phyloP scores from a whole-genome alignment of 2,113 vertebrate genomes.

The Oryzias curvinotus region DNA sequence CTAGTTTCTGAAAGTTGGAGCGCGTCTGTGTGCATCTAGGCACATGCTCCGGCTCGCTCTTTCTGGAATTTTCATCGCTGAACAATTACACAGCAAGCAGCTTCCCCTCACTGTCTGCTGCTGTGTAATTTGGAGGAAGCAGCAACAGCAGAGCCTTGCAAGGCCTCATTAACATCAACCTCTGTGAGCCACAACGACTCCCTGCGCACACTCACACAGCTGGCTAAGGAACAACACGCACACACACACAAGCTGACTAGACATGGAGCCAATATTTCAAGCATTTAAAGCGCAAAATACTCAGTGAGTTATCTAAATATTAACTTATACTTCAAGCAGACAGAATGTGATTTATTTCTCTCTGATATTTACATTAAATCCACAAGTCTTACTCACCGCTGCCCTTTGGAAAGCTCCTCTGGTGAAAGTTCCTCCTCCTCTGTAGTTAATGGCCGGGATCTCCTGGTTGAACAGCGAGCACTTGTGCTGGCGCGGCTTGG shows the following conservation, averaged over 20 bases:
- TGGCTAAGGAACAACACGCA: conserved; percentile 1
- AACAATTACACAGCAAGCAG: conserved; percentile 40
- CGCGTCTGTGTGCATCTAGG: conserved; percentile 5
- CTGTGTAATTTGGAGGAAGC: conserved; percentile 60
- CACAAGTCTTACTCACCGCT: conserved; percentile 80
- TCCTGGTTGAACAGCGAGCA: conserved; percentile 92
- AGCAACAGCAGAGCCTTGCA: conserved; percentile 27
- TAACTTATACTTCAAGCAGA: conserved; percentile 4
- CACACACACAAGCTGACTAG: conserved; percentile 3
- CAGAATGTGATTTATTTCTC: background rate
- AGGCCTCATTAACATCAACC: conserved; percentile 50
- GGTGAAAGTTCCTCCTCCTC: conserved; percentile 95
- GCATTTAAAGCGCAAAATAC: background rate
- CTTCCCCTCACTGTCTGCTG: conserved; percentile 43
- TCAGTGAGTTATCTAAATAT: background rate
- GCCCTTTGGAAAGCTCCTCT: conserved; percentile 97
- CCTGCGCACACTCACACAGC: conserved; percentile 18
- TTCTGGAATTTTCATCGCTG: conserved; percentile 41
- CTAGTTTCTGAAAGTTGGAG: background rate
- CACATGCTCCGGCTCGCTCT: background rate
- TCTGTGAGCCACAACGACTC: conserved; percentile 19
- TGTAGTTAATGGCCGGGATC: conserved; percentile 93
- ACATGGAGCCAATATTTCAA: background rate
- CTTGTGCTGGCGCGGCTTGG: conserved; percentile 91
- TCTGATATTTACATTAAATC: background rate